A percentile compares a stretch with the other conserved stretches of the same genome.
These are phyloP conservation scores for Acleris sparsana DNA, from an alignment of 2,888 invertebrate species.

Conservation along the genomic window DNA sequence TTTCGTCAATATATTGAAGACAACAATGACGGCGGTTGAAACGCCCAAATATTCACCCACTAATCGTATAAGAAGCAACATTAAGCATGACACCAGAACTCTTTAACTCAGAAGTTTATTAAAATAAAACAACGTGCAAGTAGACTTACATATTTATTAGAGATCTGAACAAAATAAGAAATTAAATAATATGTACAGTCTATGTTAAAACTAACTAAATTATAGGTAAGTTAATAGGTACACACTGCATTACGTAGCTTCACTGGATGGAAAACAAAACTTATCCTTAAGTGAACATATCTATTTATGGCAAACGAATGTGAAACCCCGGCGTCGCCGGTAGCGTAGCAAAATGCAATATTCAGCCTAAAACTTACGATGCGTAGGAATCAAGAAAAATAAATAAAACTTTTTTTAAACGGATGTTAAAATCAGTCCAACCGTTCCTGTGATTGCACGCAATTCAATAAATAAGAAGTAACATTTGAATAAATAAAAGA, in stretches of 20 bases:
- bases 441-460: slow-evolving; percentile 75
- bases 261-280: slow-evolving; percentile 60
- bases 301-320: slow-evolving; percentile 66
- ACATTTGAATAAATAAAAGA: slow-evolving; percentile 54
- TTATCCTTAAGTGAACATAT: slow-evolving; percentile 46
- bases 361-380: slow-evolving; percentile 54
- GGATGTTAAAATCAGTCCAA: slow-evolving; percentile 78
- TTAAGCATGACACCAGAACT: too few relatives aligned
- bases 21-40: too few relatives aligned
- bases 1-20: too few relatives aligned
- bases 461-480: slow-evolving; percentile 62
- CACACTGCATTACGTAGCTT: slow-evolving; percentile 75
- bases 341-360: slow-evolving; percentile 56
- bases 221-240: slow-evolving; percentile 83
- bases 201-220: slow-evolving; percentile 84
- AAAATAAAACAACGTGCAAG: slow-evolving; percentile 46
- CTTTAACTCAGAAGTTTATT: too few relatives aligned
- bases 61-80: too few relatives aligned
- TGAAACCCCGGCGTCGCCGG: slow-evolving; percentile 56
- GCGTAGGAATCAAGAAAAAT: slow-evolving; percentile 49
- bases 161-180: slow-evolving; percentile 85
- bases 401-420: slow-evolving; percentile 51
- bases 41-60: too few relatives aligned
- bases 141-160: slow-evolving; percentile 85
- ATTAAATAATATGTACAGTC: slow-evolving; percentile 85